Base-by-base conservation (phyloP, 2,797 vertebrate species). In the Alfaro cultratus region DNA sequence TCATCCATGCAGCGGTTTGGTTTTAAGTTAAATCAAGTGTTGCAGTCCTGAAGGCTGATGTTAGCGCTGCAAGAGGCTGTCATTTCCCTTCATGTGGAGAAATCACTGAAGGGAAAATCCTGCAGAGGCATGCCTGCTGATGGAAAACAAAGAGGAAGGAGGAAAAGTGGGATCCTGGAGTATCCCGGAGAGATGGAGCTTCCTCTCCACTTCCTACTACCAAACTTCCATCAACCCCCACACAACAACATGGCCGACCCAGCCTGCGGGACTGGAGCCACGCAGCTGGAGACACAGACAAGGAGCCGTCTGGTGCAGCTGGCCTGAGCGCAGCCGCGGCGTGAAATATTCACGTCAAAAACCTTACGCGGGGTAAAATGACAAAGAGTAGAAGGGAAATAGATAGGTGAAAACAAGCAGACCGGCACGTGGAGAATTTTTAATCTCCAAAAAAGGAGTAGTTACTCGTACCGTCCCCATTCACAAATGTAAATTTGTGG, bases 181-280 rank as follows among this genome's bases (percentile, higher is more conserved):
- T 90, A 80, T 87, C 91, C 91, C 90, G 78, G 86, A 73, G 88
- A 89, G 85, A 86, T 80, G 82, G 83, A 88, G 87, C 87, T 57
- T 83, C 82, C 71, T 91, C 92, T 94, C 82, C 68, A 92, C 93
- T 94, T 93, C 90, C 93, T 90, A 89, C 87, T 88, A 90, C 88
- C 86, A 91, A 95, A 95, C 94, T 95, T 93, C 77, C 92, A 92
- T 91, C 92, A 86, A 91, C 90, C 93, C 91, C 88, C 87, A 82
- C 92, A 84, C 86, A 86, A 90, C 91, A 95, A 95, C 93, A 95
- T 95, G 94, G 94, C 94, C 88, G 94, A 88, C 93, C 83, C 89
- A 78, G 92, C 76, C 86, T 91, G 83, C 85, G 83, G 92, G 92
- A 92, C 89, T 75, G 89, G 87, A 89, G 87, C 84, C 87, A 46